A percentile compares a stretch with the other conserved stretches of the same genome.
These are phyloP conservation scores for Chrysolina haemoptera DNA, from an alignment of 2,888 invertebrate species.

Conservation along the genomic window DNA sequence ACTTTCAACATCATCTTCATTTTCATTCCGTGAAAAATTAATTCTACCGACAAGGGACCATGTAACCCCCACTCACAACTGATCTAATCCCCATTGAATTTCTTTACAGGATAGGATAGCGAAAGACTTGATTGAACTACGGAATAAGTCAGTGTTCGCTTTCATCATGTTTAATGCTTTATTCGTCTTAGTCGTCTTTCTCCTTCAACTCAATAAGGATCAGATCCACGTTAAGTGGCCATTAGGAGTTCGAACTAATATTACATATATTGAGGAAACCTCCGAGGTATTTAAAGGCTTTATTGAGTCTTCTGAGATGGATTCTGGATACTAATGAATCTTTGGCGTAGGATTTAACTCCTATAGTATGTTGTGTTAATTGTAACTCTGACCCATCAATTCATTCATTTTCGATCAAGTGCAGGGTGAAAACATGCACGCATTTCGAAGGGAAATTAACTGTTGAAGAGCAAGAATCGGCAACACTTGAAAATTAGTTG, in stretches of 20 bases:
- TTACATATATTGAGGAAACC: conserved; percentile 93
- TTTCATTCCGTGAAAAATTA: not conserved
- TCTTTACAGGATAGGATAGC: conserved; percentile 88
- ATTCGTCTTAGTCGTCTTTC: conserved; percentile 98
- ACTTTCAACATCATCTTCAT: too few species aligned
- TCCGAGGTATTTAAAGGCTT: conserved; percentile 80
- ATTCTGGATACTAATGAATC: conserved; percentile 66
- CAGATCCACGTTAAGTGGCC: conserved; percentile 98
- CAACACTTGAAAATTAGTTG: too few species aligned
- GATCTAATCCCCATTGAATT: conserved; percentile 73
- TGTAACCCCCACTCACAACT: conserved; percentile 68
- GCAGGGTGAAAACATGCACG: not conserved
- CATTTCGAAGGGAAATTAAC: not conserved
- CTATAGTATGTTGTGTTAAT: conserved; percentile 45
- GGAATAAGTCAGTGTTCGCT: conserved; percentile 97
- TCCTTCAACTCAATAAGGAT: conserved; percentile 99
- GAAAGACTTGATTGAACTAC: conserved; percentile 91
- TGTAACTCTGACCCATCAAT: conserved; percentile 32
- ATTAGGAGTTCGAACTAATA: conserved; percentile 94
- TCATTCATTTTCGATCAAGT: conserved; percentile 5
- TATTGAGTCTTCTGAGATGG: conserved; percentile 57
- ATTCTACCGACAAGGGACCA: conserved; percentile 63
- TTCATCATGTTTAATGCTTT: conserved; percentile 99
- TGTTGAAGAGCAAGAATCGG: not conserved
- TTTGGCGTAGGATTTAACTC: conserved; percentile 61